phyloP scores from a whole-genome alignment of 1,140 invertebrate genomes.

The Scaptomyza graminum region DNA sequence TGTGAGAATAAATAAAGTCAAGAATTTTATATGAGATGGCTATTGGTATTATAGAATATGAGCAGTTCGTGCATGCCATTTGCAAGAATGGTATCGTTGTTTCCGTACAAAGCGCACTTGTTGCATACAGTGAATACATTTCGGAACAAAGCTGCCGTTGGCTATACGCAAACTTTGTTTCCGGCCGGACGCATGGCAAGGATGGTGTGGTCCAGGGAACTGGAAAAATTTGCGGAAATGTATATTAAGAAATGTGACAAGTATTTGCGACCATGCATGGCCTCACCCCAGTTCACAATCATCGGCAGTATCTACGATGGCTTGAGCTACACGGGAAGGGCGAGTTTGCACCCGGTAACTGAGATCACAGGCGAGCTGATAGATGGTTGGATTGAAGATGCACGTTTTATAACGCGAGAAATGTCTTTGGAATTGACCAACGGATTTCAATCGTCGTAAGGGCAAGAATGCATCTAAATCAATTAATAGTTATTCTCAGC shows the following conservation, averaged over 20 bases:
- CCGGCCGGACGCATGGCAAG: constrained; percentile 48
- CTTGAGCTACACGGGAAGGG: neutral
- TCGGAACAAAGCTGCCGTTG: constrained; percentile 40
- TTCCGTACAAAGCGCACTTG: neutral
- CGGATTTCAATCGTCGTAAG: neutral
- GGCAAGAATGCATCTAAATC: neutral
- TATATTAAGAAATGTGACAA: constrained; percentile 14
- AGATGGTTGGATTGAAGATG: constrained; percentile 18
- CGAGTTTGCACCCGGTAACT: neutral
- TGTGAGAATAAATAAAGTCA: neutral
- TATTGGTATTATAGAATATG: constrained; percentile 4
- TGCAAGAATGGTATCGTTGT: constrained; percentile 3
- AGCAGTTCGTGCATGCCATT: neutral
- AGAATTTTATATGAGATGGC: neutral
- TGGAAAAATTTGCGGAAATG: constrained; percentile 30
- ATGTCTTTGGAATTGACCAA: neutral
- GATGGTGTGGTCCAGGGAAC: constrained; percentile 48
- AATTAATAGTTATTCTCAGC: neutral
- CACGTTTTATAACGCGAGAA: constrained; percentile 20
- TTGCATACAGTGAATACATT: constrained; percentile 29
- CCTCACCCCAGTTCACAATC: constrained; percentile 24
- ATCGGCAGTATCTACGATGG: constrained; percentile 33
- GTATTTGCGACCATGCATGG: constrained; percentile 30
- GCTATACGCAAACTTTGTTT: constrained; percentile 19
- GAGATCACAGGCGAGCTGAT: constrained; percentile 3